A percentile compares a stretch with the other conserved stretches of the same genome.
Conservation (phyloP, 1,140 invertebrate genomes). For the Galendromus occidentalis region DNA sequence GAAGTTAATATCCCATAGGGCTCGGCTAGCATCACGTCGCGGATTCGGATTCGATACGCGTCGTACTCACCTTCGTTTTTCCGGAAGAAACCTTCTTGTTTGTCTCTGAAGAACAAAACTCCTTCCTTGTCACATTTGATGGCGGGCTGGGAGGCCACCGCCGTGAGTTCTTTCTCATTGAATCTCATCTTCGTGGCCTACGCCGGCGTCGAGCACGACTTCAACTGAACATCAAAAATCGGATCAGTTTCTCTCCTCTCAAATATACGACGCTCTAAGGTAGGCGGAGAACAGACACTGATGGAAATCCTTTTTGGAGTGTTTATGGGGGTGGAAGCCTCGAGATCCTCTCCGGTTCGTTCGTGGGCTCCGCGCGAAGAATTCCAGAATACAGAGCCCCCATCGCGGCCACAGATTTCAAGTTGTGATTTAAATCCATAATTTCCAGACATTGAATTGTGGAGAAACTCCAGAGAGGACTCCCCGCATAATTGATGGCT, state of each 20-base stretch:
- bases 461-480: too few species aligned
- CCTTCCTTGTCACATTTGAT: conserved; percentile 83
- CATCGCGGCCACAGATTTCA: too few species aligned
- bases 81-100: conserved; percentile 62
- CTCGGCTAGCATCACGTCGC: too few species aligned
- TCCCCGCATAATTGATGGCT: too few species aligned
- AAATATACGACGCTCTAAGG: neutral
- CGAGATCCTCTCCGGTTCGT: neutral
- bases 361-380: neutral
- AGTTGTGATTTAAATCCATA: too few species aligned
- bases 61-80: conserved; percentile 57
- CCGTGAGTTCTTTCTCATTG: conserved; percentile 65
- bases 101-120: conserved; percentile 57
- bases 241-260: neutral
- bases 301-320: neutral
- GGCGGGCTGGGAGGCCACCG: conserved; percentile 58
- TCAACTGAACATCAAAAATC: too few species aligned
- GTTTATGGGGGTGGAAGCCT: neutral
- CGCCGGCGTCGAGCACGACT: too few species aligned
- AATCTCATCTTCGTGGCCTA: conserved; percentile 45
- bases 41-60: neutral
- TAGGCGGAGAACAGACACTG: neutral
- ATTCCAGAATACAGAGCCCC: too few species aligned
- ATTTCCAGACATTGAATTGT: too few species aligned
- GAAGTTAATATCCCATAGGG: neutral